Conservation (phyloP, 2,888 invertebrate genomes). For the Amblyteles armatorius region DNA sequence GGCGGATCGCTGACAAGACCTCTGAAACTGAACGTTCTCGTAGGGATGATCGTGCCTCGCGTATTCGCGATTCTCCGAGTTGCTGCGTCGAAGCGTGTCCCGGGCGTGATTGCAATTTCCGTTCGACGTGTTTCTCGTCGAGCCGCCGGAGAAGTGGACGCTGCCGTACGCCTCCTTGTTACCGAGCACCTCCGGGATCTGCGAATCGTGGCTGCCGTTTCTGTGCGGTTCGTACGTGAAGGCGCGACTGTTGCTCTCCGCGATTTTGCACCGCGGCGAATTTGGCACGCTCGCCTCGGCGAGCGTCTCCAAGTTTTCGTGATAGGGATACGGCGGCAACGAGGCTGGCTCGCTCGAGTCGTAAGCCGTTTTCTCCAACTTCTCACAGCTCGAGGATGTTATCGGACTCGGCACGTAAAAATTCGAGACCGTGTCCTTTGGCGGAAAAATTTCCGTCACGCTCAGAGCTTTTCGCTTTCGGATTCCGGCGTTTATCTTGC, state of each 20-base stretch:
- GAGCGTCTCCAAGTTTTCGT: constrained; percentile 82
- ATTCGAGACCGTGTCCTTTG: constrained; percentile 80
- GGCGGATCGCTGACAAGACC: constrained; percentile 67
- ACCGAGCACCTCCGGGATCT: constrained; percentile 47
- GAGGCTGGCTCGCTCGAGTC: constrained; percentile 83
- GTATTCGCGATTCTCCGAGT: constrained; percentile 78
- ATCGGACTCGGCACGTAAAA: constrained; percentile 90
- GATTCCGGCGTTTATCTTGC: constrained; percentile 89
- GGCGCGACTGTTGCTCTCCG: constrained; percentile 58
- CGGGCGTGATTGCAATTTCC: constrained; percentile 45
- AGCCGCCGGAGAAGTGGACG: constrained; percentile 63
- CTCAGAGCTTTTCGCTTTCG: constrained; percentile 89
- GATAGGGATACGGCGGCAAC: constrained; percentile 84
- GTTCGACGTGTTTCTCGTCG: constrained; percentile 14
- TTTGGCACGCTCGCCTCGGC: constrained; percentile 83
- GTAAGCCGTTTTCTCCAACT: constrained; percentile 71
- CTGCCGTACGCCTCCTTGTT: constrained; percentile 74
- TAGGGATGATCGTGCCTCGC: constrained; percentile 73
- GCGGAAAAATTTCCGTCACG: constrained; percentile 88
- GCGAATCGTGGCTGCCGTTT: constrained; percentile 35
- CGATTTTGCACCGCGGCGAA: constrained; percentile 74
- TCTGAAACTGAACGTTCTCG: constrained; percentile 77
- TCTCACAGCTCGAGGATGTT: constrained; percentile 78
- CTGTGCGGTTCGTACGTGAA: constrained; percentile 72
- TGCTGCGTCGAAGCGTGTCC: constrained; percentile 76